Conservation (phyloP, 2,888 invertebrate species). For the Bruchidius siliquastri region DNA sequence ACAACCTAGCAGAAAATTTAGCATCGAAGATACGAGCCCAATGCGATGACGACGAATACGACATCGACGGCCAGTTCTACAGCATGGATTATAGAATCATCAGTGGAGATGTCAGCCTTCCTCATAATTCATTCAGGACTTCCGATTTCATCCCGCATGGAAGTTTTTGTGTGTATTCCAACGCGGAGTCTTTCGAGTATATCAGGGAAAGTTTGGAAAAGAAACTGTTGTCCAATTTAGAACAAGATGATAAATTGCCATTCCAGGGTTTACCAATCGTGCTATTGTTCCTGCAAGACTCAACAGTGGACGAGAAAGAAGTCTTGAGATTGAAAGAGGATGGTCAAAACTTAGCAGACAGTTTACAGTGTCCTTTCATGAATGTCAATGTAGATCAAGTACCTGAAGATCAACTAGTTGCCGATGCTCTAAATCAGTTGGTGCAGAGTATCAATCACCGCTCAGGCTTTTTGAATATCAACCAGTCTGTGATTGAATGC, state of each 20-base stretch:
- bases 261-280: conserved; percentile 86
- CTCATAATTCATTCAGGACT: conserved; percentile 75
- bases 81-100: conserved; percentile 81
- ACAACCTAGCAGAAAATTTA: conserved; percentile 82
- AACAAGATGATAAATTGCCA: conserved; percentile 81
- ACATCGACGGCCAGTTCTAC: conserved; percentile 73
- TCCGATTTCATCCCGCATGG: conserved; percentile 88
- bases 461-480: conserved; percentile 67
- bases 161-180: conserved; percentile 85
- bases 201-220: conserved; percentile 87
- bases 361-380: conserved; percentile 81
- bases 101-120: conserved; percentile 77
- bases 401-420: conserved; percentile 60
- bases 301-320: conserved; percentile 78
- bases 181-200: conserved; percentile 87
- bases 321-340: conserved; percentile 80
- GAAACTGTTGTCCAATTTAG: conserved; percentile 82
- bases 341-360: conserved; percentile 85
- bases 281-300: conserved; percentile 84
- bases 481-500: conserved; percentile 71
- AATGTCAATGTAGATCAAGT: conserved; percentile 68
- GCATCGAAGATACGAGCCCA: conserved; percentile 80
- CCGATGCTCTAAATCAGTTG: conserved; percentile 69
- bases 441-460: conserved; percentile 74
- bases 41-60: conserved; percentile 82